A percentile compares a stretch with the other conserved stretches of the same genome.
phyloP scores from a whole-genome alignment of 2,113 vertebrate species.

The Hyperoodon ampullatus region DNA sequence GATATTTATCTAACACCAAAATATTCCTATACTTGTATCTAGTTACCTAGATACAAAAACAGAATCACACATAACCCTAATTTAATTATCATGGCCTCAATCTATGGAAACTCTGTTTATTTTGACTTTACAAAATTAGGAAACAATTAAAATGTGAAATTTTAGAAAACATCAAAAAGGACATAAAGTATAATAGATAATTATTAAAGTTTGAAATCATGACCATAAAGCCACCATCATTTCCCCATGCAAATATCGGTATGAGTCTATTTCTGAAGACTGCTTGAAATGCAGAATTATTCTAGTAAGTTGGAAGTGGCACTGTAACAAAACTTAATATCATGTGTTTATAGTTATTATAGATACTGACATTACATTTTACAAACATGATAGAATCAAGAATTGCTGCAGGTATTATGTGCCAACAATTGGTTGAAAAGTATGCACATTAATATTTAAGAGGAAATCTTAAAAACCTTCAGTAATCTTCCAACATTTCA shows the following conservation, averaged over 20 bases:
- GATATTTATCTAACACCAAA: background rate
- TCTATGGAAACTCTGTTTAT: background rate
- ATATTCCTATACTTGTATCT: background rate
- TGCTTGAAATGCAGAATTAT: conserved; percentile 52
- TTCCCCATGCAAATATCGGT: conserved; percentile 15
- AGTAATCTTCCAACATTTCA: conserved; percentile 62
- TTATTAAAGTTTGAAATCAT: conserved; percentile 59
- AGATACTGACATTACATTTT: conserved; percentile 65
- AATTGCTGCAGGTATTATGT: conserved; percentile 46
- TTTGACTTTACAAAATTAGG: conserved; percentile 32
- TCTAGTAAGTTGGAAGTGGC: conserved; percentile 46
- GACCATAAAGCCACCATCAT: conserved; percentile 33
- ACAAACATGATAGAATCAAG: conserved; percentile 51
- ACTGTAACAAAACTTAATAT: conserved; percentile 56
- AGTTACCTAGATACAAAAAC: background rate
- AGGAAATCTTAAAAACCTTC: conserved; percentile 46
- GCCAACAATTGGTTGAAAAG: conserved; percentile 58
- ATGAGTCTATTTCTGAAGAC: conserved; percentile 38
- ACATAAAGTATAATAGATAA: conserved; percentile 42
- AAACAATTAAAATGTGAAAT: background rate
- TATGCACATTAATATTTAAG: conserved; percentile 75
- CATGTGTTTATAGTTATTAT: conserved; percentile 64
- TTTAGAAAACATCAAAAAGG: conserved; percentile 13
- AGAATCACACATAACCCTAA: background rate
- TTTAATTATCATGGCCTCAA: background rate